Conservation (phyloP, 2,113 vertebrate species). For the Irena cyanogastra region DNA sequence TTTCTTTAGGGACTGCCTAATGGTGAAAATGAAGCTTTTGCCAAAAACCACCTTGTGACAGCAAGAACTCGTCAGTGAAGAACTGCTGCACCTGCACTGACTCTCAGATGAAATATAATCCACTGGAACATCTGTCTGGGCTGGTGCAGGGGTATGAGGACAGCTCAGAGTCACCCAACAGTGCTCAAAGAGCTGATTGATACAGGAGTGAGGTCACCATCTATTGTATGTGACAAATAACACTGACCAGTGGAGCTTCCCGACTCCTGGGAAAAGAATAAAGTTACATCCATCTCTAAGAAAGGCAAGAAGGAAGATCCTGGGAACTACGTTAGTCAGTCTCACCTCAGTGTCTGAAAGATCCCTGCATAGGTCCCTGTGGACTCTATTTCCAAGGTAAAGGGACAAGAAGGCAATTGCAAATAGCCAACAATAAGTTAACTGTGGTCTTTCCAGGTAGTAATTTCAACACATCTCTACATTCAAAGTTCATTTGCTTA, state of each 20-base stretch:
- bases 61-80: background rate
- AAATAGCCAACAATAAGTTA: background rate
- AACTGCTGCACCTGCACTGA: background rate
- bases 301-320: background rate
- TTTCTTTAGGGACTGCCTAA: background rate
- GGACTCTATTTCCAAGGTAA: background rate
- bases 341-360: background rate
- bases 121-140: background rate
- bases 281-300: background rate
- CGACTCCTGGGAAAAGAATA: background rate
- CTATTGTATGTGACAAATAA: background rate
- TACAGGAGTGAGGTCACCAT: background rate
- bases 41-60: background rate
- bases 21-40: background rate
- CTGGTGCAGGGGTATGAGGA: background rate
- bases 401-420: background rate
- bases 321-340: background rate
- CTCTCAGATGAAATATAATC: background rate
- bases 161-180: background rate
- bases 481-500: background rate
- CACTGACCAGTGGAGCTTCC: background rate
- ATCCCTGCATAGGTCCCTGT: background rate
- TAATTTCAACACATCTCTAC: background rate
- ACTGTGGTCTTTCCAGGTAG: background rate
- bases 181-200: background rate